Evolutionary conservation across 2,888 invertebrate genomes (phyloP).

Genomic region (Octonoba sinensis): DNA sequence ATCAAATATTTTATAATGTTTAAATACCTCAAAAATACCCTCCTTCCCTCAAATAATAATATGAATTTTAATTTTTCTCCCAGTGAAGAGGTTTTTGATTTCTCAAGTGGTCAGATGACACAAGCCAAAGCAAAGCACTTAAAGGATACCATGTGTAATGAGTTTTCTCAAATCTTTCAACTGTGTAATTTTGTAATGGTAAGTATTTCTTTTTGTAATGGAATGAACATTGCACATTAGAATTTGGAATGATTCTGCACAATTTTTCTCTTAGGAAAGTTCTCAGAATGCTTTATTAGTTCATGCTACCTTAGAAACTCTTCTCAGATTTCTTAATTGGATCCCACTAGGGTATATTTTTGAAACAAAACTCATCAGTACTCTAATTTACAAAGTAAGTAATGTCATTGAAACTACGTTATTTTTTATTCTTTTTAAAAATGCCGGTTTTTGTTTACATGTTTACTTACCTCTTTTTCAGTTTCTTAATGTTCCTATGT

Average conservation of each 20-base stretch:
- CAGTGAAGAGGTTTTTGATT: constrained; percentile 98
- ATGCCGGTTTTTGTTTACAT: not conserved
- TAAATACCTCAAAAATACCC: too few relatives aligned
- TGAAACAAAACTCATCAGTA: constrained; percentile 96
- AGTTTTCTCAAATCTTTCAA: constrained; percentile 98
- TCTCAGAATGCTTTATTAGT: constrained; percentile 97
- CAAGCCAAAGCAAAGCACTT: constrained; percentile 99
- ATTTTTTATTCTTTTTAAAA: not conserved
- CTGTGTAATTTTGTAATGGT: constrained; percentile 96
- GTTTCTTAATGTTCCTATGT: constrained; percentile 97
- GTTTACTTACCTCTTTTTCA: constrained; percentile 70
- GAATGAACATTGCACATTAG: not conserved
- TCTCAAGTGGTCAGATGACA: constrained; percentile 97
- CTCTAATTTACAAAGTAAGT: constrained; percentile 85
- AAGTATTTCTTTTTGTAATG: constrained; percentile 65
- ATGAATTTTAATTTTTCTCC: constrained; percentile 38
- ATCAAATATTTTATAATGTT: too few relatives aligned
- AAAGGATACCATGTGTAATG: constrained; percentile 99
- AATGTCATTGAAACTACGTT: not conserved
- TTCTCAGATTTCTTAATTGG: constrained; percentile 97
- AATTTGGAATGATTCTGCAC: constrained; percentile 1
- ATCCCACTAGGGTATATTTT: constrained; percentile 99
- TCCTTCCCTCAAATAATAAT: too few relatives aligned
- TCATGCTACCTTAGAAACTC: constrained; percentile 94
- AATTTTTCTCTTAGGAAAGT: constrained; percentile 78